Conservation (phyloP, 2,888 invertebrate genomes). For the Eucera pruinosa region DNA sequence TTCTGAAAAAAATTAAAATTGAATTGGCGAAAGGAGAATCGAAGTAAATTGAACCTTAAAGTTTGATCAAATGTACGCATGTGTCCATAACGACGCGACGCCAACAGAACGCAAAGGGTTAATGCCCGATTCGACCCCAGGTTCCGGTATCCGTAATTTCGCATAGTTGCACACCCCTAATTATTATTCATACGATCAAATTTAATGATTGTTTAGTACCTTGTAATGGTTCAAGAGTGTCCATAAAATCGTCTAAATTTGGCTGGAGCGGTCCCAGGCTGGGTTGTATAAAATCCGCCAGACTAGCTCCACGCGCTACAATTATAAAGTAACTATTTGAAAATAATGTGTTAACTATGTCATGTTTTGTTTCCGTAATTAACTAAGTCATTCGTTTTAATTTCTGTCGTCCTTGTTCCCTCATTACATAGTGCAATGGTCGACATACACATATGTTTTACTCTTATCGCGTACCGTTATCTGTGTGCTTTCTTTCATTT, state of each 20-base stretch:
- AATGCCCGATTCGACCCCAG: no score
- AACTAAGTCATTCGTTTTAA: background rate
- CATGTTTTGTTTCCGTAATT: no score
- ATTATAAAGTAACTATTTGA: slow-evolving; percentile 62
- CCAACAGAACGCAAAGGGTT: no score
- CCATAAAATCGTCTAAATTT: slow-evolving; percentile 97
- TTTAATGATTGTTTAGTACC: slow-evolving; percentile 85
- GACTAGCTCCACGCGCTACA: slow-evolving; percentile 92
- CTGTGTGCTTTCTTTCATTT: background rate
- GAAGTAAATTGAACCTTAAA: no score
- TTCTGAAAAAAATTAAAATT: no score
- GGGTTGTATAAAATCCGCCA: slow-evolving; percentile 99
- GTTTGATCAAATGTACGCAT: no score
- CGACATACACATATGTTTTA: background rate
- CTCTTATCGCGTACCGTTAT: background rate
- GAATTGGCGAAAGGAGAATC: no score
- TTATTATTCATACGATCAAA: no score
- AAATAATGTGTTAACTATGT: slow-evolving; percentile 1
- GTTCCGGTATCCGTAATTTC: no score
- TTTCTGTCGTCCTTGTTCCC: background rate
- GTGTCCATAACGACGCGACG: no score
- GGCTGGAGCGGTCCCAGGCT: slow-evolving; percentile 98
- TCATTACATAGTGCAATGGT: background rate
- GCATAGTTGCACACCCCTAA: no score
- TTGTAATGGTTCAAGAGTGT: slow-evolving; percentile 93